These are phyloP conservation scores for Sturnira hondurensis DNA, from an alignment of 2,113 vertebrate species.

Conservation along the genomic window DNA sequence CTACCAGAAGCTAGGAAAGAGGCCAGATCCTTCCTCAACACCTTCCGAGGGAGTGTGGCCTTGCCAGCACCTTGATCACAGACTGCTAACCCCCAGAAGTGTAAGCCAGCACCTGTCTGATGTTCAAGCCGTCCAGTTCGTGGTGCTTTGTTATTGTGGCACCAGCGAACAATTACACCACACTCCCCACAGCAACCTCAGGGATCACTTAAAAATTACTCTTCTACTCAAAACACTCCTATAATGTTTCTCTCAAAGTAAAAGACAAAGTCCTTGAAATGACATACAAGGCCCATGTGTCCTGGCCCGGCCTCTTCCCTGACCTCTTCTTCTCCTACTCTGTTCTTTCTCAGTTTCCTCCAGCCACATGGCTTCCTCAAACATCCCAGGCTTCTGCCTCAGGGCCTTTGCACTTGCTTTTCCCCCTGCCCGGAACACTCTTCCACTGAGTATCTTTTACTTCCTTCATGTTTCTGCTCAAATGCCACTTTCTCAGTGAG, in stretches of 20 bases:
- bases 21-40: not conserved
- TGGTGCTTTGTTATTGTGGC: not conserved
- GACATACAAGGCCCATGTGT: not conserved
- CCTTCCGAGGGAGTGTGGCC: not conserved
- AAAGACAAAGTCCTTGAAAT: not conserved
- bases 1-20: not conserved
- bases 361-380: not conserved
- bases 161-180: not conserved
- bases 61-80: accelerated
- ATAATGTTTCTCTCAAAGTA: not conserved
- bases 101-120: not conserved
- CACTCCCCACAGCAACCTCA: not conserved
- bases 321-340: not conserved
- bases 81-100: not conserved
- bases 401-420: not conserved
- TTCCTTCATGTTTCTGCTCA: not conserved
- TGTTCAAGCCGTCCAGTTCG: not conserved
- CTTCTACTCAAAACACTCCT: not conserved
- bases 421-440: not conserved
- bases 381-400: not conserved
- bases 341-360: not conserved
- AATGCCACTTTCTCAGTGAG: not conserved
- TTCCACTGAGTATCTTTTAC: not conserved
- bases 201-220: not conserved
- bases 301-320: not conserved